Conservation (phyloP, 1,140 invertebrate species). For the Saccostrea glomerata region DNA sequence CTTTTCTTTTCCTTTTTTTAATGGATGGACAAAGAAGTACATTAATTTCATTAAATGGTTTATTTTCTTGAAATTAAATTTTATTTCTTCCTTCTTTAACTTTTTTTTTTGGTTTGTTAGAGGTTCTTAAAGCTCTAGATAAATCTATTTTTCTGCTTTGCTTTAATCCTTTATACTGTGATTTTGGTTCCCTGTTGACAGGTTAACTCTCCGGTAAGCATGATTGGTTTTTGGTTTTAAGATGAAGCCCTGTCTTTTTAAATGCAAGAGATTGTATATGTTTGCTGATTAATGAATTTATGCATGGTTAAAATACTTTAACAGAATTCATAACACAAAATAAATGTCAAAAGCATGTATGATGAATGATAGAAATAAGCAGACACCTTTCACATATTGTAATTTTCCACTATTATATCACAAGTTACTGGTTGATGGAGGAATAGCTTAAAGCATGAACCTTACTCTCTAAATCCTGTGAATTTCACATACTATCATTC, state of each 20-base stretch:
- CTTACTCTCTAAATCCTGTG: not conserved
- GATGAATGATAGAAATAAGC: not conserved
- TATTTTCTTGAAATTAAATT: not conserved
- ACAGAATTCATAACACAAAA: not conserved
- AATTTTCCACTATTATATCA: not conserved
- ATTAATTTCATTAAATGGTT: not conserved
- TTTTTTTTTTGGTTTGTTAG: not conserved
- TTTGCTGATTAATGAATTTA: constrained; percentile 15
- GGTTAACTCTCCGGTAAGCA: constrained; percentile 27
- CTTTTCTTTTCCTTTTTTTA: not conserved
- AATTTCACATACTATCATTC: not conserved
- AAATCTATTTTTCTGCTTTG: not conserved
- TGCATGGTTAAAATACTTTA: not conserved
- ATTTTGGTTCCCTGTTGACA: not conserved
- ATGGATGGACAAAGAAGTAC: not conserved
- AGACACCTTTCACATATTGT: not conserved
- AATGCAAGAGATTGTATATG: not conserved
- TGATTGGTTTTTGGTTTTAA: not conserved
- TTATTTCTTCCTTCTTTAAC: not conserved
- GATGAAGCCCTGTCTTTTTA: not conserved
- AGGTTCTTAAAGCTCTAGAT: too few relatives aligned
- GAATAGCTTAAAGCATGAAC: not conserved
- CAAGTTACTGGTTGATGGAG: not conserved
- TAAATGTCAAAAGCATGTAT: not conserved
- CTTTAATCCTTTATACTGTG: not conserved